These are phyloP conservation scores for Butorides virescens DNA, from an alignment of 2,113 vertebrate species.

Conservation along the genomic window DNA sequence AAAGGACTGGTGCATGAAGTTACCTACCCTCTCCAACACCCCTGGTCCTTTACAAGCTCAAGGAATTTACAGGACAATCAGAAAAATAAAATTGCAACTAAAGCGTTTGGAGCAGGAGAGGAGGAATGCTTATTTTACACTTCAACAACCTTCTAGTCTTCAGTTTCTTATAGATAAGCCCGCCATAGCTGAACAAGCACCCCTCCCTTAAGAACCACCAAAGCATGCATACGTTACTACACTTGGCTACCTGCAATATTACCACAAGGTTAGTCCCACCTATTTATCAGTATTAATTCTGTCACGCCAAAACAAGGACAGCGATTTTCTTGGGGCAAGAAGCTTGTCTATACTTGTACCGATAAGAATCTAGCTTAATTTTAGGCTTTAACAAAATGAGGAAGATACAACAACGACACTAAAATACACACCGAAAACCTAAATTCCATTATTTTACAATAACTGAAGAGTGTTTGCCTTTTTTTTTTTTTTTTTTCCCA, in stretches of 20 bases:
- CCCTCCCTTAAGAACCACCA: not conserved
- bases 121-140: not conserved
- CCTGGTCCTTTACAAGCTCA: not conserved
- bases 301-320: not conserved
- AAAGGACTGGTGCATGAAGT: not conserved
- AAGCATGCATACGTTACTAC: not conserved
- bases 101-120: not conserved
- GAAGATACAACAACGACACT: not conserved
- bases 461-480: not conserved
- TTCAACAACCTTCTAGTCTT: not conserved
- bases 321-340: not conserved
- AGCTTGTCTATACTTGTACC: not conserved
- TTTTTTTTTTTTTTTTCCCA: not conserved
- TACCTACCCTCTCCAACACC: not conserved
- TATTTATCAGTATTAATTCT: not conserved
- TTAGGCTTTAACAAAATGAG: not conserved
- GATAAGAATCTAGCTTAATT: not conserved
- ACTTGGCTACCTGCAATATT: not conserved
- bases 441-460: not conserved
- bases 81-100: accelerated
- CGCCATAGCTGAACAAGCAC: not conserved
- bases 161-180: not conserved
- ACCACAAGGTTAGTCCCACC: not conserved
- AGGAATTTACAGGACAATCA: not conserved
- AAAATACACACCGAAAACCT: not conserved